Evolutionary conservation across 2,797 vertebrate species (phyloP), one percentile per base, ranked within the genome.

Genomic region (Hephaestus fuliginosus): DNA sequence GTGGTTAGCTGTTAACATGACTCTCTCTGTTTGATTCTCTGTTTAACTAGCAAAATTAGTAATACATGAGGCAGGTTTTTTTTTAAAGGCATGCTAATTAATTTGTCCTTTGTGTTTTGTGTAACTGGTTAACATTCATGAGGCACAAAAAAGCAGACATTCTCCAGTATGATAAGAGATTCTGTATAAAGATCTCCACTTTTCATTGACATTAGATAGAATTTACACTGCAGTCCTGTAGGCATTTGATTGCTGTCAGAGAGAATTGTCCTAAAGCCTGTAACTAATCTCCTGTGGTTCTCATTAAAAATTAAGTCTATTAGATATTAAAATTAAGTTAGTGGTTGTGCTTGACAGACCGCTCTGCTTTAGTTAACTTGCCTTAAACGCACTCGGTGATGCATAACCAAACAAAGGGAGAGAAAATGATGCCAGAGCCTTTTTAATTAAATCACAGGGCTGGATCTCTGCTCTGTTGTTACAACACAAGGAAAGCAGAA

Each of bases 401-500:
- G 89, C 88, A 78, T 85, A 83, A 81, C 85, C 56, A 87, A 88
- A 89, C 79, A 87, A 75, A 7, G 85, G 76, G 71, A 72, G 78
- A 83, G 82, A 81, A 86, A 91, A 91, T 81, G 75, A 82, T 64
- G 61, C 81, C 69, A 53, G 73, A 76, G 78, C 58, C 70, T 46
- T 46, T 89, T 87, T 91, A 89, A 92, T 93, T 84, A 89, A 89
- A 88, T 91, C 86, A 66, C 84, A 63, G 55, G 14, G 62, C 70
- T 82, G 74, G 64, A 85, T 88, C 81, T 90, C 39, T 36, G 77
- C 73, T 86, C 79, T 70, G 73, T 84, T 88, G 86, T 87, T 85
- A 64, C 70, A 72, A 70, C 81, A 80, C 71, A 81, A 69, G 80
- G 56, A 30, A 55, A 74, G 63, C 25, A 72, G 74, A 89, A 77